Base-by-base conservation (phyloP, 1,140 invertebrate species). In the Lepidurus packardi region DNA sequence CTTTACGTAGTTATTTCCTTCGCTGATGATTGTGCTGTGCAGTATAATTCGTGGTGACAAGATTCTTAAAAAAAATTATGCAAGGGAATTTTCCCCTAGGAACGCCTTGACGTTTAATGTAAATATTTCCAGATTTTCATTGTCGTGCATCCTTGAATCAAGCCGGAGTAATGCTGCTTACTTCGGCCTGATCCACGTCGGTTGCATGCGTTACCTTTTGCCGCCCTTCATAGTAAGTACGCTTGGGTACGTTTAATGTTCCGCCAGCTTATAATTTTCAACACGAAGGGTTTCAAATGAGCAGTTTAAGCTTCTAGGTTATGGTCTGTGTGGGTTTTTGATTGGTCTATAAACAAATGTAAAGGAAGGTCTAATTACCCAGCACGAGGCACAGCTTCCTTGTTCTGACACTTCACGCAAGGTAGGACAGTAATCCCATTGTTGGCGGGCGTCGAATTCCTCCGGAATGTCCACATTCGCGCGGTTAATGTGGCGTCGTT, bases 351-450 rank as follows among this genome's bases (percentile, higher is more conserved):
- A 65, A 65, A 65, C 10, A 11, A 16, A 47, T 7, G 5, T 47
- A 16, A 65, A 65, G 8, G 53, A 65, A 7, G 4, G 24, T 73
- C 43, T 41, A 73, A 21, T 82, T 82, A 83, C 83, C 82, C 82
- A 84, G 74, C 82, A 83, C 7, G 82, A 83, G 21, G 83, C 84
- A 80, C 84, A 84, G 21, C 81, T 80, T 47, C 81, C 84, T 79
- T 84, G 84, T 78, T 84, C 84, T 44, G 83, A 76, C 43, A 84
- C 82, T 73, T 83, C 81, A 43, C 77, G 77, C 25, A 84, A 82
- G 2, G 86, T 84, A 13, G 85, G 83, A 76, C 89, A 90, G 78
- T 87, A 82, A 1, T 86, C 83, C 88, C 87, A 88, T 73, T 88
- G 80, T 74, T 82, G 78, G 74, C 87, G 81, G 3, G 88, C 81